A percentile compares a stretch with the other conserved stretches of the same genome.
phyloP scores from a whole-genome alignment of 2,797 vertebrate genomes.

The Arnoldichthys spilopterus region DNA sequence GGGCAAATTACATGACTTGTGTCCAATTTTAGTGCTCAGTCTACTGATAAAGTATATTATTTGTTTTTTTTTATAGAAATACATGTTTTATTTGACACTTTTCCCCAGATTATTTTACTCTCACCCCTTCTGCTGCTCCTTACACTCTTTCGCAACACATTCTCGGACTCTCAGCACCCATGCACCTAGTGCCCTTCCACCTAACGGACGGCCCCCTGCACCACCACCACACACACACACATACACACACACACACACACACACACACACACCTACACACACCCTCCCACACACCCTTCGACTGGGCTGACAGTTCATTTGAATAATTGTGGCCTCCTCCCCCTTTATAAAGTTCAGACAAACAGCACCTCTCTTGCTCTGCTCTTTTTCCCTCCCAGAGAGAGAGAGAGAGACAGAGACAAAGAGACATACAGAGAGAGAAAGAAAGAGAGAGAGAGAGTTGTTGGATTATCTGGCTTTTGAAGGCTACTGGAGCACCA shows the following conservation, averaged over 20 bases:
- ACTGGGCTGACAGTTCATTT: constrained; percentile 4
- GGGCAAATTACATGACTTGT: no score
- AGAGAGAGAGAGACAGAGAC: background rate
- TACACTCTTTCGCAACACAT: constrained; percentile 16
- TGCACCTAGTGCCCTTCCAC: constrained; percentile 17
- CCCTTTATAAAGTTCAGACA: constrained; percentile 23
- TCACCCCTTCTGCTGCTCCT: background rate
- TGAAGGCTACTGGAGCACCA: constrained; percentile 40
- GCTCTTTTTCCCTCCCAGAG: background rate
- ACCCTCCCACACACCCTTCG: background rate
- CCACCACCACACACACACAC: background rate
- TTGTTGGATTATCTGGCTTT: constrained; percentile 26
- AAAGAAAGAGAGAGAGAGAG: constrained; percentile 30
- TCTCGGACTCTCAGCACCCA: background rate
- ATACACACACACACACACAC: background rate
- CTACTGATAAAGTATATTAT: no score
- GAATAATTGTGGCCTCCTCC: constrained; percentile 49
- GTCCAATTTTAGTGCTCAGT: no score
- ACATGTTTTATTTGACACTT: background rate
- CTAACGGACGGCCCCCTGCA: background rate
- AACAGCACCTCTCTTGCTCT: background rate
- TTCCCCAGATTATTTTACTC: background rate
- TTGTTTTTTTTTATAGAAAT: no score
- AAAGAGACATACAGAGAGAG: background rate
- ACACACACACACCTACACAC: background rate